These are phyloP conservation scores for Notechis scutatus DNA, from an alignment of 2,113 vertebrate species.

Conservation along the genomic window DNA sequence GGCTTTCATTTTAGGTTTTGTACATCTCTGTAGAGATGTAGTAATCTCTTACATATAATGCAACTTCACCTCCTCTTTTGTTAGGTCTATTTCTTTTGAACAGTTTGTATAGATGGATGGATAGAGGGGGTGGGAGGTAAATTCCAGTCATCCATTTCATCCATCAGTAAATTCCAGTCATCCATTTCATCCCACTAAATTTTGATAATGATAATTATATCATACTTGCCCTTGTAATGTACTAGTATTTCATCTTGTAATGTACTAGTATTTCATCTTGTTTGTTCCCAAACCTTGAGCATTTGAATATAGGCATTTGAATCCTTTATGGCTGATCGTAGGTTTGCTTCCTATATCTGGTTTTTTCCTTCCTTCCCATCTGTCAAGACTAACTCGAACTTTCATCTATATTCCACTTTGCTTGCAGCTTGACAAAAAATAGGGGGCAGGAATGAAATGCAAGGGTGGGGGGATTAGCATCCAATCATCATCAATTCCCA, in stretches of 20 bases:
- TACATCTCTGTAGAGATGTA: neutral
- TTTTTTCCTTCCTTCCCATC: too few relatives aligned
- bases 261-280: neutral
- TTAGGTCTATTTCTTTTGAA: neutral
- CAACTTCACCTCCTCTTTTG: neutral
- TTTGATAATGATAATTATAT: neutral
- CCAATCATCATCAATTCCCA: too few relatives aligned
- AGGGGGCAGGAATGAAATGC: too few relatives aligned
- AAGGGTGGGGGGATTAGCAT: too few relatives aligned
- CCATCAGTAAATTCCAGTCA: neutral
- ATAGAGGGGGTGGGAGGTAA: neutral
- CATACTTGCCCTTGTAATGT: neutral
- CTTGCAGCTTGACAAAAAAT: too few relatives aligned
- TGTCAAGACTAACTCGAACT: too few relatives aligned
- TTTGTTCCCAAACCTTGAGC: too few relatives aligned
- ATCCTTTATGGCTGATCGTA: neutral
- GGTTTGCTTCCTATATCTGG: too few relatives aligned
- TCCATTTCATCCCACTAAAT: neutral
- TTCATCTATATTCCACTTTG: too few relatives aligned
- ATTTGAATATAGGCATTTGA: neutral
- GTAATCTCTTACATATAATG: neutral
- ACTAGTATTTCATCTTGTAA: too few relatives aligned
- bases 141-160: neutral
- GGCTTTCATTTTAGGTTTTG: neutral
- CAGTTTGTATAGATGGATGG: neutral